Conservation (phyloP, 2,797 vertebrate species). For the Buphagus erythrorhynchus region DNA sequence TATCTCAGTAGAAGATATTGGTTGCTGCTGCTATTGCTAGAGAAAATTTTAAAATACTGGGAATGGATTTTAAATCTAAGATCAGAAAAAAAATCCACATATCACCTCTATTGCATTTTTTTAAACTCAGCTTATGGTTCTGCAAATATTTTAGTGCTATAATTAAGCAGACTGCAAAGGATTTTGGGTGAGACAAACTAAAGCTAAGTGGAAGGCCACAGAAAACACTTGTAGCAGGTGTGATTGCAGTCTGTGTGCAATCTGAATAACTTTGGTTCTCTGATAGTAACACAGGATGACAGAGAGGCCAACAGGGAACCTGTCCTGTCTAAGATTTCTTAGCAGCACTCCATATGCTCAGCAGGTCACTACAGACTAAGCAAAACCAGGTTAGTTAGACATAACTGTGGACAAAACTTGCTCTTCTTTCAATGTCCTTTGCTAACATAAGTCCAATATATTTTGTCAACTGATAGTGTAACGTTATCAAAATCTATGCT, state of each 20-base stretch:
- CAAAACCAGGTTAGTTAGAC: not conserved
- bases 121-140: not conserved
- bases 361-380: not conserved
- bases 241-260: not conserved
- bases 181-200: not conserved
- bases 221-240: not conserved
- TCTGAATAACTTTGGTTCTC: not conserved
- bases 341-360: not conserved
- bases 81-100: not conserved
- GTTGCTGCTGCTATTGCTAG: not conserved
- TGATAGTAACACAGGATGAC: not conserved
- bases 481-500: not conserved
- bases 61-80: not conserved
- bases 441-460: not conserved
- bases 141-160: not conserved
- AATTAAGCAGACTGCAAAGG: not conserved
- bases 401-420: not conserved
- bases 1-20: not conserved
- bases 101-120: not conserved
- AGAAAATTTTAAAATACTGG: not conserved
- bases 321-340: not conserved
- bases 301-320: fast-evolving
- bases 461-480: not conserved
- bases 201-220: not conserved
- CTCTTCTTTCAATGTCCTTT: not conserved